Evolutionary conservation across 1,140 invertebrate genomes (phyloP).

Genomic region (Intoshia linei): DNA sequence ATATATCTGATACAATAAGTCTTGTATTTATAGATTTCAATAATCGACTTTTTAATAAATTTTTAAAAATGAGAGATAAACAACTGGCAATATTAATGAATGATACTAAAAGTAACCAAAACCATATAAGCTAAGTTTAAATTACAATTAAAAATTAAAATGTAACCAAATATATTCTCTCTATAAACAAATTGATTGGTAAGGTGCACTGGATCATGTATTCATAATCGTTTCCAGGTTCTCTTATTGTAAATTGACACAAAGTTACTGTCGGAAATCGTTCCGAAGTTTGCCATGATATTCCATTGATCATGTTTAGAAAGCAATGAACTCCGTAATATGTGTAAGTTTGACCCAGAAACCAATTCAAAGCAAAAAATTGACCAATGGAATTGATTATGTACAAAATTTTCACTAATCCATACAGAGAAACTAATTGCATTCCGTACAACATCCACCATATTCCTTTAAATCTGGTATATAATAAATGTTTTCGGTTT

Average conservation of each 20-base stretch:
- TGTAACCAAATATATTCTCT: slow-evolving; percentile 27
- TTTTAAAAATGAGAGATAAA: too few relatives aligned
- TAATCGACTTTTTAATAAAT: too few relatives aligned
- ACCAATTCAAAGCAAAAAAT: slow-evolving; percentile 25
- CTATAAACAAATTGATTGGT: slow-evolving; percentile 28
- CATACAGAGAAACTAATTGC: slow-evolving; percentile 23
- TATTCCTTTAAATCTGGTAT: too few relatives aligned
- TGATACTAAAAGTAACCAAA: too few relatives aligned
- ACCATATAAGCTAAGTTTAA: too few relatives aligned
- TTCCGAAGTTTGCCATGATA: slow-evolving; percentile 14
- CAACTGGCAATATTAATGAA: too few relatives aligned
- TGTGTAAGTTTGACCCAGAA: slow-evolving; percentile 19
- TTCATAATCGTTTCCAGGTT: slow-evolving; percentile 22
- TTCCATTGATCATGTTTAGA: slow-evolving; percentile 11
- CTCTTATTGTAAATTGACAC: slow-evolving; percentile 21
- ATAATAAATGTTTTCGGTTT: slow-evolving; percentile 14
- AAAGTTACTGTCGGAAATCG: slow-evolving; percentile 19
- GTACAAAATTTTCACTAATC: slow-evolving; percentile 25
- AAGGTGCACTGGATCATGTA: slow-evolving; percentile 27
- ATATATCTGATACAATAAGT: too few relatives aligned
- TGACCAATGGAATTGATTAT: slow-evolving; percentile 25
- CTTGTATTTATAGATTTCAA: too few relatives aligned
- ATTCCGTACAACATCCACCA: slow-evolving; percentile 16
- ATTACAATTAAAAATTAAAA: too few relatives aligned
- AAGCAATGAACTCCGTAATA: slow-evolving; percentile 15